phyloP scores from a whole-genome alignment of 2,888 invertebrate genomes.

The Mongoloraphidia duomilia region DNA sequence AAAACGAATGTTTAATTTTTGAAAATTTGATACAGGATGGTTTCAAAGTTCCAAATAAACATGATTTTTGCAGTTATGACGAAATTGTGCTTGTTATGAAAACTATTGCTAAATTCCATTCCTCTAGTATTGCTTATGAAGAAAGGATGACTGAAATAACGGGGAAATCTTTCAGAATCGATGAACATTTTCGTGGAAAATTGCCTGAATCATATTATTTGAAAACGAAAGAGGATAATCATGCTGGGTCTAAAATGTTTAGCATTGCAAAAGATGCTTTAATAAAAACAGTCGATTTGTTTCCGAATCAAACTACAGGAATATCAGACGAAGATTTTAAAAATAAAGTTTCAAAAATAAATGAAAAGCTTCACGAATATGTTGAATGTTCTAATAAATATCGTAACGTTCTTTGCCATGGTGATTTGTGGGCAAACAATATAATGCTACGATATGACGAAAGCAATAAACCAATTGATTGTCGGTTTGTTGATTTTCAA shows the following conservation, averaged over 20 bases:
- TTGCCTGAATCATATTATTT: slow-evolving; percentile 29
- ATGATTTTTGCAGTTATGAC: slow-evolving; percentile 19
- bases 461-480: slow-evolving; percentile 16
- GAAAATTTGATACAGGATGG: slow-evolving; percentile 26
- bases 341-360: slow-evolving; percentile 5
- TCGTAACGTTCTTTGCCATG: slow-evolving; percentile 26
- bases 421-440: slow-evolving; percentile 24
- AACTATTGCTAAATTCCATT: slow-evolving; percentile 25
- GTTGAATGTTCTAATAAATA: slow-evolving; percentile 24
- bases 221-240: slow-evolving; percentile 14
- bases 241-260: slow-evolving; percentile 23
- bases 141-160: slow-evolving; percentile 12
- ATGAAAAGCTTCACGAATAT: slow-evolving; percentile 19
- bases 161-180: slow-evolving; percentile 15
- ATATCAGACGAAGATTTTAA: slow-evolving; percentile 9
- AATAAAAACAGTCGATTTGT: slow-evolving; percentile 19
- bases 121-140: slow-evolving; percentile 27
- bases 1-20: slow-evolving; percentile 24
- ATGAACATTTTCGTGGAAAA: slow-evolving; percentile 20
- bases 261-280: slow-evolving; percentile 20
- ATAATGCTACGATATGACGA: slow-evolving; percentile 21
- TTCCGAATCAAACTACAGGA: slow-evolving; percentile 1
- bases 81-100: slow-evolving; percentile 20
- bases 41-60: slow-evolving; percentile 19
- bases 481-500: slow-evolving; percentile 29